phyloP scores from a whole-genome alignment of 2,888 invertebrate species.

The Tenthredo amoena region DNA sequence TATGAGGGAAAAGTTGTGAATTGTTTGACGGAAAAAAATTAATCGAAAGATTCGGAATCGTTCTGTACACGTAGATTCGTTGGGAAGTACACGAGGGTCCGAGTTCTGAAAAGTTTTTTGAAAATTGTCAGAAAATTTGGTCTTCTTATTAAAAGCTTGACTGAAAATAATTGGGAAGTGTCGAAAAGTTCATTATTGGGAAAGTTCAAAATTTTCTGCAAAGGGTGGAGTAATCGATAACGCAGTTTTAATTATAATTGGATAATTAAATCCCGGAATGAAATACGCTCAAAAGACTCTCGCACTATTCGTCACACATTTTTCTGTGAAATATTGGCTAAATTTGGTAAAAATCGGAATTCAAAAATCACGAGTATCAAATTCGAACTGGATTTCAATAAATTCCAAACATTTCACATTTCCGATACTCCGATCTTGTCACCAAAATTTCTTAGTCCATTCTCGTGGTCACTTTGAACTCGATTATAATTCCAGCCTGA shows the following conservation, averaged over 20 bases:
- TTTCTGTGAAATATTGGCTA: background rate
- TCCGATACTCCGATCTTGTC: background rate
- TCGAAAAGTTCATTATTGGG: constrained; percentile 23
- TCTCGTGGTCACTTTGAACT: background rate
- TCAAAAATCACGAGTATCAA: background rate
- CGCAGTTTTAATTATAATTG: constrained; percentile 20
- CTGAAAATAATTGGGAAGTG: background rate
- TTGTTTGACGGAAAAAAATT: too few relatives aligned
- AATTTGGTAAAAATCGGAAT: background rate
- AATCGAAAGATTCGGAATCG: too few relatives aligned
- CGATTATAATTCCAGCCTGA: background rate
- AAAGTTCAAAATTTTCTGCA: background rate
- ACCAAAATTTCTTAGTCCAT: background rate
- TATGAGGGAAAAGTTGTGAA: too few relatives aligned
- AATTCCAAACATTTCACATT: background rate
- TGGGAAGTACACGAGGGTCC: too few relatives aligned
- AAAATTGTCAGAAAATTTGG: background rate
- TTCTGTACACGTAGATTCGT: too few relatives aligned
- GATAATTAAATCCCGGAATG: background rate
- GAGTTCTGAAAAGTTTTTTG: too few relatives aligned
- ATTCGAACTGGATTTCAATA: background rate
- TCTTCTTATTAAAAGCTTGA: background rate
- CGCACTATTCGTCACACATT: background rate
- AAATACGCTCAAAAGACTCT: background rate
- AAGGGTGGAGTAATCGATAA: background rate